Conservation (phyloP, 2,113 vertebrate genomes). For the Phrynosoma blainvillii region DNA sequence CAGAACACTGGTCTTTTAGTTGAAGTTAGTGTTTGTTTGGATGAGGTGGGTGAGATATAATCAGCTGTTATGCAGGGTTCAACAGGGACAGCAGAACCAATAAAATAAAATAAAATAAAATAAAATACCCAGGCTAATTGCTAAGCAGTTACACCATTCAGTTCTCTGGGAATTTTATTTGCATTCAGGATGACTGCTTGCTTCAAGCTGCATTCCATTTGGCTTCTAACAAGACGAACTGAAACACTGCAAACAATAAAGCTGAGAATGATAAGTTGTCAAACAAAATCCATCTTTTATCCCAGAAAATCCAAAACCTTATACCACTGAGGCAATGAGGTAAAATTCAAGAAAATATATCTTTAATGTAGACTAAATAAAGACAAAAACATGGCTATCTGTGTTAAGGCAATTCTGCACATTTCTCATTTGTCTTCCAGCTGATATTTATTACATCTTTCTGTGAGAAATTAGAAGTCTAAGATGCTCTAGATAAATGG, state of each 20-base stretch:
- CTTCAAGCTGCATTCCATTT: conserved; percentile 52
- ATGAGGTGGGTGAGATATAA: neutral
- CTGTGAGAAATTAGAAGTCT: conserved; percentile 88
- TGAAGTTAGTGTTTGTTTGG: neutral
- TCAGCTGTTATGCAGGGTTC: neutral
- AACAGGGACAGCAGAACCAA: neutral
- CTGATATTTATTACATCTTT: conserved; percentile 92
- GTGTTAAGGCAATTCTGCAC: conserved; percentile 84
- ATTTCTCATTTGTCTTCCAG: conserved; percentile 84
- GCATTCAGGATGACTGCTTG: neutral
- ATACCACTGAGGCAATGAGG: conserved; percentile 69
- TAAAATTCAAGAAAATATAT: conserved; percentile 79
- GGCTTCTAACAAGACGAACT: conserved; percentile 51
- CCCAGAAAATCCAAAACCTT: conserved; percentile 60
- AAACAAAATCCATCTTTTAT: conserved; percentile 60
- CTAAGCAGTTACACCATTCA: neutral
- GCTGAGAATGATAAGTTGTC: conserved; percentile 30
- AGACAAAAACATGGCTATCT: conserved; percentile 74
- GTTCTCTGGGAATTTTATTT: conserved; percentile 12
- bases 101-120: neutral
- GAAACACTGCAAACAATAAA: conserved; percentile 65
- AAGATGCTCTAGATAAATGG: conserved; percentile 97
- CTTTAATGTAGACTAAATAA: conserved; percentile 76
- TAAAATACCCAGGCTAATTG: neutral
- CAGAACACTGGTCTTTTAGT: neutral